These are phyloP conservation scores for Hipparchia sbordonii DNA, from an alignment of 2,888 invertebrate species.

Conservation along the genomic window DNA sequence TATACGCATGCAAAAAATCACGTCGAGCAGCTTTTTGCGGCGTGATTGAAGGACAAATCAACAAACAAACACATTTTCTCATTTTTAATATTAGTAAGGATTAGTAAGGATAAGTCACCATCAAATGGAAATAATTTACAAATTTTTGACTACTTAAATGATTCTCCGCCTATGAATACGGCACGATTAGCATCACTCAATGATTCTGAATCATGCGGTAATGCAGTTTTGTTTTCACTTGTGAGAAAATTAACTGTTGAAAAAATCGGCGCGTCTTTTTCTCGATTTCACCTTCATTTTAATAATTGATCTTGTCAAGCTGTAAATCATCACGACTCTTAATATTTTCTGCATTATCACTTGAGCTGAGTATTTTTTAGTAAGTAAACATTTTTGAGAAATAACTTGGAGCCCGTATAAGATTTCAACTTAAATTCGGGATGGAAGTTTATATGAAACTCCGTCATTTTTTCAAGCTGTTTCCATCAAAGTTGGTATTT, in stretches of 20 bases:
- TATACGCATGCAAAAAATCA: too few species aligned
- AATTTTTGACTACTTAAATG: background rate
- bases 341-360: background rate
- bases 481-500: too few species aligned
- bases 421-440: too few species aligned
- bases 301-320: conserved; percentile 29
- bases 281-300: conserved; percentile 44
- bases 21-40: too few species aligned
- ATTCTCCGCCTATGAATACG: conserved; percentile 32
- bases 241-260: conserved; percentile 37
- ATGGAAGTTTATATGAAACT: too few species aligned
- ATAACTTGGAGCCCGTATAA: too few species aligned
- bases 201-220: conserved; percentile 33
- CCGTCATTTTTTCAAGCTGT: too few species aligned
- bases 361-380: background rate
- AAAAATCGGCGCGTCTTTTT: conserved; percentile 33
- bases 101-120: too few species aligned
- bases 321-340: conserved; percentile 19
- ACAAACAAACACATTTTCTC: too few species aligned
- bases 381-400: background rate
- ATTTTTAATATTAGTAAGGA: background rate
- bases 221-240: conserved; percentile 43
- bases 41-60: too few species aligned
- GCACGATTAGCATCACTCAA: conserved; percentile 29
- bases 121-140: background rate